Evolutionary conservation across 2,797 vertebrate genomes (phyloP), one percentile per base, ranked within the genome.

Genomic region (Phalanger gymnotis): DNA sequence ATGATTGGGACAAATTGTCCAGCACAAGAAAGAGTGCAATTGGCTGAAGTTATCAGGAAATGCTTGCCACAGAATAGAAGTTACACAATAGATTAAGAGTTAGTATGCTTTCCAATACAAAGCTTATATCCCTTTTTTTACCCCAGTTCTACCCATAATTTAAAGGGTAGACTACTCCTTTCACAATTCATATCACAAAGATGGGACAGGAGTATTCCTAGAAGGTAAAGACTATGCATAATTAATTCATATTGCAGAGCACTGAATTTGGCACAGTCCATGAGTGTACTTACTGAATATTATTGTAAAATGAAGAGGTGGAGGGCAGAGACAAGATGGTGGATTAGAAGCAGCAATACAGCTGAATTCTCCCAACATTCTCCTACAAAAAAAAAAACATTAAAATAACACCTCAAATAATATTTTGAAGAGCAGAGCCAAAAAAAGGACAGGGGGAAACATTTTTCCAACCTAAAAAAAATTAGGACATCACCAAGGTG

Each of bases 251-350:
- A 30, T 57, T 53, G 13, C 3, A 61, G 27, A 92, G 28, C 54
- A 51, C 91, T 53, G 92, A 66, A 73, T 53, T 95, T 56, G 51
- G 11, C 55, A 94, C 53, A 94, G n/a, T 51, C 66, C 4, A 52
- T 11, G 55, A 66, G 25, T 27, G 0, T 7, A 91, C 27, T 92
- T 94, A 27, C 22, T 55, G 95, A 87, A 94, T 91, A 92, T 16
- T 93, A 92, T 34, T 92, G 34, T 73, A 54, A 91, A 92, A 66
- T 89, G 22, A 92, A 54, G 51, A 31, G 11, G 28, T 55, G 90
- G 47, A 97, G 58, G 91, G 55, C 30, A 53, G 31, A 92, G 40
- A 31, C 55, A 90, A 95, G 54, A 90, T 53, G 14, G 16, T 73
- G 6, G 2, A 40, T 40, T 9, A 40, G n/a, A 40, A 30, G 16